A percentile compares a stretch with the other conserved stretches of the same genome.
Conservation (phyloP, 2,113 vertebrate species). For the Nycticorax nycticorax region DNA sequence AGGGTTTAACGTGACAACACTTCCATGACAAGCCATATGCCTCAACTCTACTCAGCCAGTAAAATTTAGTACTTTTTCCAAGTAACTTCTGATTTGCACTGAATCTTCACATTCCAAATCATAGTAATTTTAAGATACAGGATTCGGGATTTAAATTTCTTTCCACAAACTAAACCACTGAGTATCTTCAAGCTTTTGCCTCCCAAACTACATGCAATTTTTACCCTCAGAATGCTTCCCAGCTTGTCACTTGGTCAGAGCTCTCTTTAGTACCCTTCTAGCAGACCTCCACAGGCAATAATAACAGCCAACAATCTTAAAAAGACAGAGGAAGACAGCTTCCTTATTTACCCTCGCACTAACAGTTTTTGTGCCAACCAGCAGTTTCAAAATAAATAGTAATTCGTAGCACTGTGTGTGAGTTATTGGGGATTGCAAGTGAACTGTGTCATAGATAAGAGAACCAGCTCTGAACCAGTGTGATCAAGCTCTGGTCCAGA, state of each 20-base stretch:
- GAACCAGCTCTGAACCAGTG: neutral
- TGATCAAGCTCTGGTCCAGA: neutral
- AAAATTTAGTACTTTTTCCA: neutral
- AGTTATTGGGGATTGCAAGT: neutral
- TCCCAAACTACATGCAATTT: neutral
- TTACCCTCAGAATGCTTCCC: neutral
- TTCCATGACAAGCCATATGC: neutral
- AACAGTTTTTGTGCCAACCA: neutral
- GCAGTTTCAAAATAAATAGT: neutral
- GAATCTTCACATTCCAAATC: neutral
- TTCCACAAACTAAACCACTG: neutral
- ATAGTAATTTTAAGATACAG: neutral
- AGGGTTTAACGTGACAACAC: neutral
- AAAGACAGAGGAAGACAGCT: neutral
- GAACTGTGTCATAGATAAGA: neutral
- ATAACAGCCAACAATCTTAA: neutral
- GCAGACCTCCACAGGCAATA: neutral
- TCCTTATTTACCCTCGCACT: neutral
- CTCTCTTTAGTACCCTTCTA: neutral
- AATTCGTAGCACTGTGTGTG: neutral
- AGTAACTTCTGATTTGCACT: neutral
- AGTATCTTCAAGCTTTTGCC: neutral
- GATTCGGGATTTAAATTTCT: neutral
- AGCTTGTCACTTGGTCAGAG: neutral
- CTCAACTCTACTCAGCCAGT: neutral